These are phyloP conservation scores for Drosophila repletoides DNA, from an alignment of 1,140 invertebrate species.

Conservation along the genomic window DNA sequence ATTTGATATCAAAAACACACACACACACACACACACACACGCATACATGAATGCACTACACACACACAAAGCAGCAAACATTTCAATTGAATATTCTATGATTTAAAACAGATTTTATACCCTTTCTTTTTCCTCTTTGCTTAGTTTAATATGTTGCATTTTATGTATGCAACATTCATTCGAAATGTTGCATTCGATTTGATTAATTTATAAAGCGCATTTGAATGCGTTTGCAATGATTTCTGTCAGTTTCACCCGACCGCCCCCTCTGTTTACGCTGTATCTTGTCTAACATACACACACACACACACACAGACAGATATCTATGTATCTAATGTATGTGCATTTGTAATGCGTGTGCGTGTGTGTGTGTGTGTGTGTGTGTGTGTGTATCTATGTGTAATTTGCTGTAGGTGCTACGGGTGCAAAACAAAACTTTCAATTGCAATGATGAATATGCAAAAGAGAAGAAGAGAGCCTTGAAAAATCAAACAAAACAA, in stretches of 20 bases:
- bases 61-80: conserved; percentile 16
- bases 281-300: conserved; percentile 2
- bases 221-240: conserved; percentile 24
- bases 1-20: conserved; percentile 52
- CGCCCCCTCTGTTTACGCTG: background rate
- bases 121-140: conserved; percentile 20
- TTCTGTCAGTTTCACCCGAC: background rate
- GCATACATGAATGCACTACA: conserved; percentile 11
- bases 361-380: conserved; percentile 3
- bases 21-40: conserved; percentile 10
- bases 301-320: too few species aligned
- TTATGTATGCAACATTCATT: conserved; percentile 45
- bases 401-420: conserved; percentile 70
- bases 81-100: conserved; percentile 62
- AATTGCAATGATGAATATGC: conserved; percentile 24
- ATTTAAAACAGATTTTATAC: conserved; percentile 52
- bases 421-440: conserved; percentile 53
- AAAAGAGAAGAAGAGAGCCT: conserved; percentile 24
- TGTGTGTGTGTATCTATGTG: conserved; percentile 27
- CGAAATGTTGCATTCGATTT: conserved; percentile 66
- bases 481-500: conserved; percentile 14
- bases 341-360: conserved; percentile 17
- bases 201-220: conserved; percentile 70
- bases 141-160: conserved; percentile 4
- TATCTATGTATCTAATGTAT: conserved; percentile 6